Base-by-base conservation (phyloP, 2,113 vertebrate genomes). In the Silurus glanis region DNA sequence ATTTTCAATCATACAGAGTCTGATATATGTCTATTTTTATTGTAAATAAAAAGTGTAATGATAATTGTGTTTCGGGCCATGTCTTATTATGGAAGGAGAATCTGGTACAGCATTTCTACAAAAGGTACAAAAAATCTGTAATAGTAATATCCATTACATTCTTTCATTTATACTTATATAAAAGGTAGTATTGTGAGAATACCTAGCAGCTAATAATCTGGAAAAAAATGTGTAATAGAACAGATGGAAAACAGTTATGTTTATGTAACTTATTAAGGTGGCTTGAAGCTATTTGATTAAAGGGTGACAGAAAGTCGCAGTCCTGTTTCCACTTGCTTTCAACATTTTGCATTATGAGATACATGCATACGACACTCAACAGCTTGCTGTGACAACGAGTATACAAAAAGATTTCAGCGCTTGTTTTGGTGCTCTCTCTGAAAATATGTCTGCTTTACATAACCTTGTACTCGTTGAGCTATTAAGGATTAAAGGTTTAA, bases 41-140 rank as follows among this genome's bases (percentile, higher is more conserved):
- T 80, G 10, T 95, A 96, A 95, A 92, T 90, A 91, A 94, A 95
- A 93, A 94, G 91, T 85, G 80, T 85, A 84, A 72, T 75, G 64
- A 82, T 87, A 84, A 85, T 87, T 89, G 66, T 72, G 80, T 85
- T 80, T 88, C 62, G 23, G 66, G 25, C 62, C 56, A 80, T 82
- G 45, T 80, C 14, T 85, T 56, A 45, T n/a, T 71, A 53, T 28
- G 37, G 21, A 28, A 45, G 51, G 45, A 51, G 5, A 16, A 76
- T 25, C 74, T 76, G 74, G 10, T 55, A 4, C 53, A 79, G 56
- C 9, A 17, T 82, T 14, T n/a, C 80, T 82, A 53, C 62, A 21
- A 83, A 56, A 23, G 51, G 17, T 58, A 37, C 37, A 37, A 37
- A 37, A 37, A 45, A 58, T 14, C 12, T 58, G 37, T 69, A 37